Conservation (phyloP, 2,797 vertebrate genomes). For the Perodicticus potto region DNA sequence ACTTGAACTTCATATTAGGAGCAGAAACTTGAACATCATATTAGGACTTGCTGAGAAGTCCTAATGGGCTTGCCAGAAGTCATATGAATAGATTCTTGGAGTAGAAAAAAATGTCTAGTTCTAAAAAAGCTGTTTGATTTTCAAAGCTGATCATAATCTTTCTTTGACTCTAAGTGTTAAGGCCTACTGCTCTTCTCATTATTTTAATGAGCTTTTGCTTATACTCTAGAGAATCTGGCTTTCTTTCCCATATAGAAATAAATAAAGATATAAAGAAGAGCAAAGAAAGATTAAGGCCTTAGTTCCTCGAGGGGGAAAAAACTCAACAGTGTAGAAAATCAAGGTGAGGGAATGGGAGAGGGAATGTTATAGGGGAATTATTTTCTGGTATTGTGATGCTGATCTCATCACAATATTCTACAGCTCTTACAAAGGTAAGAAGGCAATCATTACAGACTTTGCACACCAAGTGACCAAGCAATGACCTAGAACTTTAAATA, state of each 20-base stretch:
- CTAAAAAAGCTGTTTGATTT: not conserved
- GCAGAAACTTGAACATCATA: not conserved
- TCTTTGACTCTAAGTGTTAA: conserved; percentile 16
- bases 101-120: conserved; percentile 37
- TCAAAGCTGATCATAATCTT: not conserved
- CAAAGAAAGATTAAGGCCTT: not conserved
- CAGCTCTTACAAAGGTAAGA: not conserved
- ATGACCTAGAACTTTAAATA: not conserved
- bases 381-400: not conserved
- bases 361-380: not conserved
- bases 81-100: not conserved
- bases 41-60: conserved; percentile 22
- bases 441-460: not conserved
- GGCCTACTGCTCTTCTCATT: not conserved
- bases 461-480: no score
- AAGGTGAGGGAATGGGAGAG: not conserved
- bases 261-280: not conserved
- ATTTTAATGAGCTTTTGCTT: conserved; percentile 3
- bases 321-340: not conserved
- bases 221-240: not conserved
- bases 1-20: not conserved
- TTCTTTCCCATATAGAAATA: not conserved
- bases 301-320: not conserved
- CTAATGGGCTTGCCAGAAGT: conserved; percentile 47
- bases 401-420: not conserved